Conservation (phyloP, 2,797 vertebrate genomes). For the Botia kubotai region DNA sequence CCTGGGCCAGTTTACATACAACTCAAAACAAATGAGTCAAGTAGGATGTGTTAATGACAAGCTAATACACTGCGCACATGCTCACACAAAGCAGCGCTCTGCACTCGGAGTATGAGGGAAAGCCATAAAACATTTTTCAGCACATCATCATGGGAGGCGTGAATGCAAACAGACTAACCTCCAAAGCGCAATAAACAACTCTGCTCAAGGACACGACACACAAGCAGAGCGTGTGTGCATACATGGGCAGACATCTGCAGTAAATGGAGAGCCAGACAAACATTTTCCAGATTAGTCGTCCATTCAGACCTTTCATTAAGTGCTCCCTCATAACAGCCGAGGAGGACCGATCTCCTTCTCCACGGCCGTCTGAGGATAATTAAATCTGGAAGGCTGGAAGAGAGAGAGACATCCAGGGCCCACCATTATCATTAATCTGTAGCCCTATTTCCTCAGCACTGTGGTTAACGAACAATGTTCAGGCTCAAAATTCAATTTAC, state of each 20-base stretch:
- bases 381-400: constrained; percentile 78
- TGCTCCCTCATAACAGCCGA: constrained; percentile 78
- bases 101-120: constrained; percentile 64
- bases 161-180: constrained; percentile 46
- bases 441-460: constrained; percentile 82
- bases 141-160: constrained; percentile 45
- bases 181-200: constrained; percentile 45
- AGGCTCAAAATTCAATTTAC: constrained; percentile 84
- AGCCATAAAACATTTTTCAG: constrained; percentile 47
- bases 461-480: constrained; percentile 86
- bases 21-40: constrained; percentile 5
- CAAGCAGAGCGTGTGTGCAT: neutral
- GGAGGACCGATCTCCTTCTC: constrained; percentile 77
- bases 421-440: constrained; percentile 85
- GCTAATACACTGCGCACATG: constrained; percentile 47
- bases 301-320: constrained; percentile 82
- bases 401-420: constrained; percentile 78
- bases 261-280: constrained; percentile 79
- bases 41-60: constrained; percentile 31
- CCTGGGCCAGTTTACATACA: constrained; percentile 19
- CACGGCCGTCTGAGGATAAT: constrained; percentile 80
- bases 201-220: constrained; percentile 50
- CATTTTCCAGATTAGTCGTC: constrained; percentile 79
- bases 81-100: constrained; percentile 26
- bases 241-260: constrained; percentile 62